A percentile compares a stretch with the other conserved stretches of the same genome.
Conservation (phyloP, 2,113 vertebrate species). For the Alosa alosa region DNA sequence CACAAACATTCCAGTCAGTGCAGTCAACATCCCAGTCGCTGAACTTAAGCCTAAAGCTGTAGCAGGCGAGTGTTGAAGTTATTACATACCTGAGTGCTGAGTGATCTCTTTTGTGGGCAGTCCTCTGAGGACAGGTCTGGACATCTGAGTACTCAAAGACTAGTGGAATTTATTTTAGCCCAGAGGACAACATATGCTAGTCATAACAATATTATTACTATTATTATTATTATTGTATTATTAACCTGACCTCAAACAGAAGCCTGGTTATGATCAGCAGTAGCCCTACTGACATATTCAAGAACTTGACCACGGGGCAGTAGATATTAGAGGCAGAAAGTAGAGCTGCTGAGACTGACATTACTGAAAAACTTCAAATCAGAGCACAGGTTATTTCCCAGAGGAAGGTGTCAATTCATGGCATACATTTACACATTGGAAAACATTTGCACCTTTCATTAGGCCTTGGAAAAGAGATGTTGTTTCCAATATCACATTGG, state of each 20-base stretch:
- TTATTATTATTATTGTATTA: not conserved
- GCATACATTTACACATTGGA: not conserved
- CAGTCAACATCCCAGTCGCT: not conserved
- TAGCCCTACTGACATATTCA: not conserved
- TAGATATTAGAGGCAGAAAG: not conserved
- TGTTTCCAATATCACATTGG: not conserved
- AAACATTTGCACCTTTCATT: not conserved
- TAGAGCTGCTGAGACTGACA: not conserved
- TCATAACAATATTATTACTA: slow-evolving; percentile 12
- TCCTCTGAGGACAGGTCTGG: not conserved
- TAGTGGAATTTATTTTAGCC: not conserved
- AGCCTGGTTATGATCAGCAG: not conserved
- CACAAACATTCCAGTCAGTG: not conserved
- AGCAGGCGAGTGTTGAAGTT: not conserved
- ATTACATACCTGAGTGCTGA: not conserved
- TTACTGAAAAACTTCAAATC: not conserved
- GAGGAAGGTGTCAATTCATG: not conserved
- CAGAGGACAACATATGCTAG: not conserved
- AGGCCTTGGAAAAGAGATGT: not conserved
- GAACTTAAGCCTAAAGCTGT: not conserved
- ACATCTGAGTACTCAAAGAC: not conserved
- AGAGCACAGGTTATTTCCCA: not conserved
- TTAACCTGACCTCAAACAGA: not conserved
- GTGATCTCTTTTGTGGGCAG: not conserved
- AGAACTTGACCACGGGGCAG: not conserved